Conservation (phyloP, 2,797 vertebrate species). For the Thamnophis elegans region DNA sequence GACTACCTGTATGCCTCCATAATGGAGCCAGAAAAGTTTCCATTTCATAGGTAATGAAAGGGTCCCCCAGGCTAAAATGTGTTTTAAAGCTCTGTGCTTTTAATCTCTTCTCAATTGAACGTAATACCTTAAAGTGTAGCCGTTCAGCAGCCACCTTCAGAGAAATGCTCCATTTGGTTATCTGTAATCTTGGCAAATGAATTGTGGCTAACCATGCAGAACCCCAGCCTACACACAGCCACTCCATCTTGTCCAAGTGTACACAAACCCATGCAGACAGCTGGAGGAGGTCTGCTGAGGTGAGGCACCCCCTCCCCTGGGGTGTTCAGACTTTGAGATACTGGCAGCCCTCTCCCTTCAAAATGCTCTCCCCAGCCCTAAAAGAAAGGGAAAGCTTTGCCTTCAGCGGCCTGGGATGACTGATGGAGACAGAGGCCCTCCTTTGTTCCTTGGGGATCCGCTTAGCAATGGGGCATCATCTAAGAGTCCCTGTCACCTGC, state of each 20-base stretch:
- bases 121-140: not conserved
- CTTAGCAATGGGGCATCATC: not conserved
- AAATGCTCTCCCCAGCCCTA: not conserved
- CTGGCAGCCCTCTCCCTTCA: not conserved
- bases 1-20: not conserved
- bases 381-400: not conserved
- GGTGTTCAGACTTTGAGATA: not conserved
- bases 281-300: not conserved
- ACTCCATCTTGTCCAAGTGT: not conserved
- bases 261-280: not conserved
- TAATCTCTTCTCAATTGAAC: not conserved
- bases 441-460: too few relatives aligned
- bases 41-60: not conserved
- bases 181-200: not conserved
- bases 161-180: not conserved
- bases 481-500: accelerated
- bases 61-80: not conserved
- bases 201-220: not conserved
- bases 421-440: not conserved
- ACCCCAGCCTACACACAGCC: not conserved
- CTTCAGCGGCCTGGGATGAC: not conserved
- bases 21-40: not conserved
- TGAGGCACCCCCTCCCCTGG: not conserved
- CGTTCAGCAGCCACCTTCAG: not conserved
- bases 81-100: not conserved